Conservation (phyloP, 1,140 invertebrate species). For the Gonioctena quinquepunctata region DNA sequence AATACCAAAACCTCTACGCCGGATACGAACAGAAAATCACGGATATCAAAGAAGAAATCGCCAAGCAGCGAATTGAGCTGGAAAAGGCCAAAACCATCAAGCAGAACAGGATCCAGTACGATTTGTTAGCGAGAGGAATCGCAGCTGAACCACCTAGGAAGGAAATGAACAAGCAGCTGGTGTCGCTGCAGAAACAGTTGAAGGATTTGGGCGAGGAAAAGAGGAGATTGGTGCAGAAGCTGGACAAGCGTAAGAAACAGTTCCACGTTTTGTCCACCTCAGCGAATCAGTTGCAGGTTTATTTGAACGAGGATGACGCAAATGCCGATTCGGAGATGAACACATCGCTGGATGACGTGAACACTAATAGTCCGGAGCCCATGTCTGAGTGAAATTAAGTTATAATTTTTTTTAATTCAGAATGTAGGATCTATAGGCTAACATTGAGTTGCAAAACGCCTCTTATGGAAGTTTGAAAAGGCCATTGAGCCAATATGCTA, state of each 20-base stretch:
- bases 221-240: neutral
- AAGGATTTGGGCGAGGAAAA: conserved; percentile 11
- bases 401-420: too few relatives aligned
- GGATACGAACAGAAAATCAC: conserved; percentile 79
- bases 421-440: too few relatives aligned
- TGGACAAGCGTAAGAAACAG: conserved; percentile 12
- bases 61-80: conserved; percentile 74
- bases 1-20: conserved; percentile 78
- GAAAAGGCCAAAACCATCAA: conserved; percentile 80
- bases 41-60: conserved; percentile 74
- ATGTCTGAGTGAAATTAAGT: conserved; percentile 13
- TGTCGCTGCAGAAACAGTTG: conserved; percentile 3
- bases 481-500: too few relatives aligned
- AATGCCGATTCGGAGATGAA: conserved; percentile 3
- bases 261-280: conserved; percentile 18
- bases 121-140: conserved; percentile 72
- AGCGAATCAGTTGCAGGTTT: conserved; percentile 6
- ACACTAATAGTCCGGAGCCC: conserved; percentile 7
- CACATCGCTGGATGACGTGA: conserved; percentile 11
- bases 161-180: conserved; percentile 18
- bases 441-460: too few relatives aligned
- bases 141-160: conserved; percentile 23
- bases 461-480: too few relatives aligned
- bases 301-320: conserved; percentile 4
- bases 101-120: conserved; percentile 91